A percentile compares a stretch with the other conserved stretches of the same genome.
These are phyloP conservation scores for Parotia lawesii DNA, from an alignment of 2,113 vertebrate genomes.

Conservation along the genomic window DNA sequence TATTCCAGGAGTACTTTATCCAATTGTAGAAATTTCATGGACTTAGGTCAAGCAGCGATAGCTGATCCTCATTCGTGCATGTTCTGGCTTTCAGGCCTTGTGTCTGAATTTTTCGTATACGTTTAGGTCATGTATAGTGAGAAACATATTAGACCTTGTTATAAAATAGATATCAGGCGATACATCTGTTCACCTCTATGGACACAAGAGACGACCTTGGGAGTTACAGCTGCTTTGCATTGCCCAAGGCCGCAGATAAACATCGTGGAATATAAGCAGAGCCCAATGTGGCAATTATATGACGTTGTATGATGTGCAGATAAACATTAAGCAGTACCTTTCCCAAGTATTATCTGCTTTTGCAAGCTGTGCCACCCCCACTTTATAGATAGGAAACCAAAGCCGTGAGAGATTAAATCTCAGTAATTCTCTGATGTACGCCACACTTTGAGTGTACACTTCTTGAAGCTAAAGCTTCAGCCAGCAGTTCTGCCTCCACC, in stretches of 20 bases:
- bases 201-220: fast-evolving
- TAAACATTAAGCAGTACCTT: neutral
- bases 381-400: neutral
- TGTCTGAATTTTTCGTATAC: neutral
- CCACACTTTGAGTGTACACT: neutral
- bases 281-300: neutral
- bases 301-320: neutral
- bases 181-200: neutral
- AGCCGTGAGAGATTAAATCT: neutral
- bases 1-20: neutral
- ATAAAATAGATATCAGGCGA: neutral
- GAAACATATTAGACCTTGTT: neutral
- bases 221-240: neutral
- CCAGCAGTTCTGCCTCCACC: neutral
- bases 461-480: neutral
- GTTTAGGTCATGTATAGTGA: neutral
- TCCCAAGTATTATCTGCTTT: neutral
- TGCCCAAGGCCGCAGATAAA: neutral
- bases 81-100: neutral
- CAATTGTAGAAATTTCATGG: neutral
- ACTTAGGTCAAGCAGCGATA: neutral
- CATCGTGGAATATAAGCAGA: neutral
- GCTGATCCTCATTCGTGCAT: neutral
- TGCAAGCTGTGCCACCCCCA: neutral
- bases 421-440: neutral